Base-by-base conservation (phyloP, 2,113 vertebrate genomes). In the Pseudopipra pipra region DNA sequence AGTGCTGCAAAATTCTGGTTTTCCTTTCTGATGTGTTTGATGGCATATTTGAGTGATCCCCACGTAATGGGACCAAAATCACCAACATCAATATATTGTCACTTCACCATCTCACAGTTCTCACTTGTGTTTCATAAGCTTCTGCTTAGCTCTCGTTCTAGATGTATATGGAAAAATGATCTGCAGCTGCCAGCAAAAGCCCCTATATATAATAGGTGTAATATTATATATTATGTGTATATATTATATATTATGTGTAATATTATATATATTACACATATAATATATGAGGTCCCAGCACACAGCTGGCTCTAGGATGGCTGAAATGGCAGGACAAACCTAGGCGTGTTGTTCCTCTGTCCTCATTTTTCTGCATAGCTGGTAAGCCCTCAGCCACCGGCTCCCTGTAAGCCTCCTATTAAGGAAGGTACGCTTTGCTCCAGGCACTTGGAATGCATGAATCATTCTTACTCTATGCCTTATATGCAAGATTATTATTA, bases 401-500 rank as follows among this genome's bases (percentile, higher is more conserved):
- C 33, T 95, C 24, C 80, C 18, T 13, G 25, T n/a, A 51, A 68
- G 21, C 37, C 23, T 93, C 21, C 46, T 70, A 20, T 41, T 25
- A 31, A 74, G 75, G 85, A 77, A 90, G 56, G 35, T 80, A 41
- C 0, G 1, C 58, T 76, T 94, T 80, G 78, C 75, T 94, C 46
- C 11, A 55, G 91, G 78, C 67, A 30, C 56, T 80, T 66, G 39
- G 43, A 89, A 90, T 19, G 37, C 39, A 23, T 41, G 56, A 74
- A 67, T 91, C 39, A 37, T 67, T 95, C 94, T 55, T 90, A 68
- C 72, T 65, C 52, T 72, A 27, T 9, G n/a, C 11, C 33, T 76
- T 63, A 59, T 56, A 67, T 75, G 68, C 43, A 92, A 80, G 90
- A 80, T 88, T 88, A 73, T 87, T 95, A 61, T 94, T 96, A 85